Percentiles rank a stretch among this genome's conserved stretches.
phyloP scores from a whole-genome alignment of 2,113 vertebrate species.

The Paradisaea rubra region DNA sequence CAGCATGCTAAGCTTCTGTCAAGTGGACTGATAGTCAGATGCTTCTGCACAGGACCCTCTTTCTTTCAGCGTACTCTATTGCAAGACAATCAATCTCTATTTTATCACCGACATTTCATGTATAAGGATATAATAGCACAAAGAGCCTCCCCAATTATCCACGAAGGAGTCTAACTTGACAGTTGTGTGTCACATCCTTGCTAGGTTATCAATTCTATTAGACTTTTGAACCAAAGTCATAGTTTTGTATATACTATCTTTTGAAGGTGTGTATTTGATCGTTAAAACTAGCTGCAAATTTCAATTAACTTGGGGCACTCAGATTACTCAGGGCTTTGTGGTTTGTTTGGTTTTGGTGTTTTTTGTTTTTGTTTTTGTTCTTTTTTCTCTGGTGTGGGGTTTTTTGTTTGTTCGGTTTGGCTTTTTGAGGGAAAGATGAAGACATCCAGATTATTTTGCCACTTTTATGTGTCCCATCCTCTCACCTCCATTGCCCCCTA shows the following conservation, averaged over 20 bases:
- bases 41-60: neutral
- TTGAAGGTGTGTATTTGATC: neutral
- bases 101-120: neutral
- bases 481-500: neutral
- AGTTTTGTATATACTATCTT: neutral
- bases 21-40: conserved; percentile 39
- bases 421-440: neutral
- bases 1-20: conserved; percentile 65
- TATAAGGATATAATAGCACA: neutral
- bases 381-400: neutral
- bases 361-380: neutral
- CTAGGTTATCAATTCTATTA: neutral
- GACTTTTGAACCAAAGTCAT: neutral
- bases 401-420: neutral
- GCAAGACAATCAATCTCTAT: neutral
- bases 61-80: neutral
- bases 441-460: neutral
- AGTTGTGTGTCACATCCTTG: neutral
- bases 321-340: neutral
- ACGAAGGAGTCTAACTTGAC: neutral
- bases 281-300: neutral
- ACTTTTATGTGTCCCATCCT: neutral
- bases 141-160: neutral
- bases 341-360: neutral
- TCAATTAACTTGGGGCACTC: neutral